phyloP scores from a whole-genome alignment of 2,113 vertebrate genomes.

The Austrofundulus limnaeus region DNA sequence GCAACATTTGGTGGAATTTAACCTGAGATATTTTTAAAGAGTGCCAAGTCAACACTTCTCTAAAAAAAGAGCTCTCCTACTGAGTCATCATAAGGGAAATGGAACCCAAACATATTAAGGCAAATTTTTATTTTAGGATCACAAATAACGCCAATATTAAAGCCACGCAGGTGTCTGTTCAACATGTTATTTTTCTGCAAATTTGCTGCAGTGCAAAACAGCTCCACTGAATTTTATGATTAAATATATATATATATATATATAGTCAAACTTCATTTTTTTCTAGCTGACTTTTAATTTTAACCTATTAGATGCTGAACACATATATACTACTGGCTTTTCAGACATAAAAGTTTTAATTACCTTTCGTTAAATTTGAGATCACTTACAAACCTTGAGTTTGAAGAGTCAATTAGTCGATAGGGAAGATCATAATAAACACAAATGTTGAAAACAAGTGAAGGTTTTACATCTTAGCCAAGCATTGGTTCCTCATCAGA shows the following conservation, averaged over 20 bases:
- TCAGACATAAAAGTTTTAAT: background rate
- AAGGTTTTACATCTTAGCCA: too few species aligned
- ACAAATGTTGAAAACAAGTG: too few species aligned
- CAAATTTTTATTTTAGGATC: background rate
- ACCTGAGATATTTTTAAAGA: conserved; percentile 30
- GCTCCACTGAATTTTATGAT: background rate
- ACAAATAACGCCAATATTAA: conserved; percentile 30
- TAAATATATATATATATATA: too few species aligned
- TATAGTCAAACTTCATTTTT: fast-evolving
- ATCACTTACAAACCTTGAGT: too few species aligned
- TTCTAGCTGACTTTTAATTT: background rate
- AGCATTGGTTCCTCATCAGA: too few species aligned
- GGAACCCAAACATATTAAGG: conserved; percentile 12
- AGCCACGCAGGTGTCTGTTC: conserved; percentile 32
- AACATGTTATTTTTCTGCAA: conserved; percentile 18
- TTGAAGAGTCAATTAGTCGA: too few species aligned
- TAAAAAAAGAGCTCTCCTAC: background rate
- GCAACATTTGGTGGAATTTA: conserved; percentile 36
- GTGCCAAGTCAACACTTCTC: conserved; percentile 26
- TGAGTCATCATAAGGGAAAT: conserved; percentile 1
- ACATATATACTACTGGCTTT: background rate
- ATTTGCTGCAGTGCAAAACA: background rate
- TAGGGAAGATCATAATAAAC: too few species aligned
- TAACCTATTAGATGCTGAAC: too few species aligned
- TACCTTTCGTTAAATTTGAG: too few species aligned